Percentiles rank a stretch among this genome's conserved stretches.
These are phyloP conservation scores for Psittacara wagleri DNA, from an alignment of 2,113 vertebrate genomes.

Conservation along the genomic window DNA sequence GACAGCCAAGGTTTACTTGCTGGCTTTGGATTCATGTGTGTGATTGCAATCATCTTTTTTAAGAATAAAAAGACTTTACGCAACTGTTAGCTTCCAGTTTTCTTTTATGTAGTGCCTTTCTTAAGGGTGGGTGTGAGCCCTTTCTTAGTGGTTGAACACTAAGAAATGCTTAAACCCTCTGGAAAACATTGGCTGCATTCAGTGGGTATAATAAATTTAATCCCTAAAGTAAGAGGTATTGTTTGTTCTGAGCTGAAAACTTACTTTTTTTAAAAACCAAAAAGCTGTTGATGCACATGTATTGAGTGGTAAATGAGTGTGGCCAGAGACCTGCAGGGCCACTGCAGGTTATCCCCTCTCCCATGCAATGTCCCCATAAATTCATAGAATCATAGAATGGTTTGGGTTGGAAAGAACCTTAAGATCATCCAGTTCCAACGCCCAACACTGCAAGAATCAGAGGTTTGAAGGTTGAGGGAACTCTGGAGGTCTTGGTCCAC, in stretches of 20 bases:
- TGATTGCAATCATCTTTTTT: neutral
- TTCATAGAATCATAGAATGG: neutral
- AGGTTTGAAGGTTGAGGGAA: neutral
- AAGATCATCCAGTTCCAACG: neutral
- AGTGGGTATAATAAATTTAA: neutral
- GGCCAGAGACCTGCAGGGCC: neutral
- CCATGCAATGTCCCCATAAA: neutral
- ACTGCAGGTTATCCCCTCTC: neutral
- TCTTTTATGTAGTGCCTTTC: neutral
- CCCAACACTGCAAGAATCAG: neutral
- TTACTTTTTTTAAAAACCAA: neutral
- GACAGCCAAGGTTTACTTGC: neutral
- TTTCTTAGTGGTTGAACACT: neutral
- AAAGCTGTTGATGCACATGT: neutral
- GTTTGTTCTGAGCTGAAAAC: neutral
- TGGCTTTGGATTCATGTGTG: neutral
- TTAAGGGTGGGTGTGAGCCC: neutral
- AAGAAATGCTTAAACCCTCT: neutral
- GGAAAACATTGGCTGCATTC: neutral
- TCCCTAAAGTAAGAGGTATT: neutral
- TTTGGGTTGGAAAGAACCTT: neutral
- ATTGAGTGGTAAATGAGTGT: neutral
- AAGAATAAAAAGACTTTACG: neutral
- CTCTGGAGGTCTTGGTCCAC: neutral
- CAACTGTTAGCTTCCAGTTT: neutral